Conservation (phyloP, 2,888 invertebrate genomes). For the Athripsodes cinereus region DNA sequence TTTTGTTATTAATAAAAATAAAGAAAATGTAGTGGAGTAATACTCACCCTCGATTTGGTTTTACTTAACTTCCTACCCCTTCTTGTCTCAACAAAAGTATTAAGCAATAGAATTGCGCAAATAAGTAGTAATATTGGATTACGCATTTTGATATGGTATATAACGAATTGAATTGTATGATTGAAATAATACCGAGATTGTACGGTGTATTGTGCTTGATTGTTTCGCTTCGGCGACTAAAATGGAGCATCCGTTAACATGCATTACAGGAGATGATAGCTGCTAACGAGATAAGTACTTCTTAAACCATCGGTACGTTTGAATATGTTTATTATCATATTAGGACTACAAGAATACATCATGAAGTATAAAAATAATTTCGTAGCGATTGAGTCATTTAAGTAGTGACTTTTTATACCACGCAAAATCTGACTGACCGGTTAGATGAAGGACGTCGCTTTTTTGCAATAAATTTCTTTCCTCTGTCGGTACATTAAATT, state of each 20-base stretch:
- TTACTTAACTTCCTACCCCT: constrained; percentile 66
- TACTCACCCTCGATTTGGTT: constrained; percentile 66
- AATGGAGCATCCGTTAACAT: neutral
- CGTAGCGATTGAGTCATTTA: too few species aligned
- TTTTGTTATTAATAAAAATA: too few species aligned
- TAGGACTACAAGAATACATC: too few species aligned
- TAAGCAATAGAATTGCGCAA: neutral
- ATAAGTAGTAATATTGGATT: neutral
- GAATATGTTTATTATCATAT: too few species aligned
- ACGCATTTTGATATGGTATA: neutral
- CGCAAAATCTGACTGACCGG: too few species aligned
- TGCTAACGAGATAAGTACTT: neutral
- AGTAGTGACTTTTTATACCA: too few species aligned
- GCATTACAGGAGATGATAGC: neutral
- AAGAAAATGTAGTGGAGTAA: too few species aligned
- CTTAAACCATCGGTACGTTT: neutral
- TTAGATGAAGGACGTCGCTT: too few species aligned
- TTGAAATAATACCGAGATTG: neutral
- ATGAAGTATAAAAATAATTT: too few species aligned
- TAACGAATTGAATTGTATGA: neutral
- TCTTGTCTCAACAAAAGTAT: constrained; percentile 34
- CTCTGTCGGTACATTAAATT: too few species aligned
- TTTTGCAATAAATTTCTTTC: too few species aligned
- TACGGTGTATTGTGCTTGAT: neutral
- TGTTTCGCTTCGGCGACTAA: neutral